These are phyloP conservation scores for Arvicola amphibius DNA, from an alignment of 2,797 vertebrate species.

Conservation along the genomic window DNA sequence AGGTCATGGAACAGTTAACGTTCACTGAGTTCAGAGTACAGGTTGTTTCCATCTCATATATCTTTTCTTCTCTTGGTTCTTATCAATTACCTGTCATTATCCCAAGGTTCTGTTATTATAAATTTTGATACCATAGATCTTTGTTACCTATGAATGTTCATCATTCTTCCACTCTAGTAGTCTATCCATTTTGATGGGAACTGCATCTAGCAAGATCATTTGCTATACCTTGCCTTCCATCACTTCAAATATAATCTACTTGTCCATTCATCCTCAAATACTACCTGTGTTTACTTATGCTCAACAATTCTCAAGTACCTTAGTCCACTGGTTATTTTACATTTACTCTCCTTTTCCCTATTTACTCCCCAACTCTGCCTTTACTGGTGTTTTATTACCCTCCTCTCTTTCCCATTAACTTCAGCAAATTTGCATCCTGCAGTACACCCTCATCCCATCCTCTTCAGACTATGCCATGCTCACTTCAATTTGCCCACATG, in stretches of 20 bases:
- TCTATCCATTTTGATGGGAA: not conserved
- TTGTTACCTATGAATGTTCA: not conserved
- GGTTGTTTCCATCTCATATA: not conserved
- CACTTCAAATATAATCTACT: not conserved
- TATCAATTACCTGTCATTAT: not conserved
- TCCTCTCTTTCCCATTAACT: not conserved
- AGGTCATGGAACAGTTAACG: not conserved
- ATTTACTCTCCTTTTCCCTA: not conserved
- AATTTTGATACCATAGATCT: not conserved
- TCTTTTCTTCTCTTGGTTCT: not conserved
- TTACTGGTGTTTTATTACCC: not conserved
- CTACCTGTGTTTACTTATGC: not conserved
- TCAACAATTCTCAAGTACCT: not conserved
- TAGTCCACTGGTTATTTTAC: no score
- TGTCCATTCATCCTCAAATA: not conserved
- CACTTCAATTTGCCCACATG: not conserved
- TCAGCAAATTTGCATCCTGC: not conserved
- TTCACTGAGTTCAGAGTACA: not conserved
- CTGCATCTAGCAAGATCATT: not conserved
- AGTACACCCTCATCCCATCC: not conserved
- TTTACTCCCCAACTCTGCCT: not conserved
- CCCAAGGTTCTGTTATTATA: not conserved
- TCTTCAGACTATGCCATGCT: not conserved
- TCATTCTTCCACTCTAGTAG: not conserved
- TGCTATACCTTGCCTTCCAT: not conserved